Percentiles rank a stretch among this genome's conserved stretches.
These are phyloP conservation scores for Imbricaverruca yamaguchii DNA, from an alignment of 2,888 invertebrate species.

Conservation along the genomic window DNA sequence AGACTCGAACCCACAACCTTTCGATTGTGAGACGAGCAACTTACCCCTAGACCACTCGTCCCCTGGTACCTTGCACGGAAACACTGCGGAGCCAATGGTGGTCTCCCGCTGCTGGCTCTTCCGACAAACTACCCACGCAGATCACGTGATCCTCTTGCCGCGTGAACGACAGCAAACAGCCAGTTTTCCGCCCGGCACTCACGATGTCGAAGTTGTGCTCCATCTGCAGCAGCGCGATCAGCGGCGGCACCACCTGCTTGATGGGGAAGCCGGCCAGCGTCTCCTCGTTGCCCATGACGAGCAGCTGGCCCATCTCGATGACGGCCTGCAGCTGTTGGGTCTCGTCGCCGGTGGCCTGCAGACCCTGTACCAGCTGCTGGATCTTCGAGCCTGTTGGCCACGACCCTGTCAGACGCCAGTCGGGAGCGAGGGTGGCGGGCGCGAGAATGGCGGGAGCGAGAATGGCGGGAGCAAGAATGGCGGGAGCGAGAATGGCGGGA, in stretches of 20 bases:
- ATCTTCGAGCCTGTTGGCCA: conserved; percentile 61
- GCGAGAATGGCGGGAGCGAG: no score
- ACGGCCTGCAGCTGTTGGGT: conserved; percentile 93
- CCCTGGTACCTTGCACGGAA: no score
- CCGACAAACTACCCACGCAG: no score
- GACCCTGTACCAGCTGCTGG: conserved; percentile 80
- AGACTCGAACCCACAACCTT: no score
- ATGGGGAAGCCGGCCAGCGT: conserved; percentile 97
- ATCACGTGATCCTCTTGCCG: no score
- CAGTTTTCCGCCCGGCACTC: conserved; percentile 34
- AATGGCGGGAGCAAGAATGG: no score
- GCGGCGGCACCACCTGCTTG: conserved; percentile 91
- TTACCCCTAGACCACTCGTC: no score
- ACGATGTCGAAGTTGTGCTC: conserved; percentile 99
- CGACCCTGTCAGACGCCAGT: background rate
- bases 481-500: no score
- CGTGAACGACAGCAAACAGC: no score
- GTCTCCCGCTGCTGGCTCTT: no score
- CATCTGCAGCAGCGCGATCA: conserved; percentile 84
- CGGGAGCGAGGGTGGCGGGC: background rate
- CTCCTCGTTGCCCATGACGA: conserved; percentile 99
- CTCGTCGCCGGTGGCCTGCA: conserved; percentile 90
- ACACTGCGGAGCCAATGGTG: no score
- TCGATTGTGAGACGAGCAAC: no score
- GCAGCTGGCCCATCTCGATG: conserved; percentile 95